These are phyloP conservation scores for Trinorchestia longiramus DNA, from an alignment of 1,140 invertebrate genomes.

Conservation along the genomic window DNA sequence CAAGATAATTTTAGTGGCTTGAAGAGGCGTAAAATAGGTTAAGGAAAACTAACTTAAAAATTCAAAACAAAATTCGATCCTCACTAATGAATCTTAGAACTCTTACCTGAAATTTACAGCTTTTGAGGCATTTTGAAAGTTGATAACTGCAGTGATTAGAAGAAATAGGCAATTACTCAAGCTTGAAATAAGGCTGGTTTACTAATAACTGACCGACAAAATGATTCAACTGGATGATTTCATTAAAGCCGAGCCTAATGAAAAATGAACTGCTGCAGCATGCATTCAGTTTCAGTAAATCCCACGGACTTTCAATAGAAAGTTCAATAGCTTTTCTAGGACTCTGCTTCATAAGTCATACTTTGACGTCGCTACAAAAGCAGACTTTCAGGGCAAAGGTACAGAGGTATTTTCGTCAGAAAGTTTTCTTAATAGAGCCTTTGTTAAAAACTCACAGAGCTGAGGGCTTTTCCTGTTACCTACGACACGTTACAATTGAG, in stretches of 20 bases:
- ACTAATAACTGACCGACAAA: neutral
- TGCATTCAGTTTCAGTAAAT: neutral
- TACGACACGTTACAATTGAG: neutral
- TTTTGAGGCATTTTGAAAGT: too few species aligned
- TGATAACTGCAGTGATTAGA: too few species aligned
- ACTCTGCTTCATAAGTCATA: constrained; percentile 26
- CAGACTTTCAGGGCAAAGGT: neutral
- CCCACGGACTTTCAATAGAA: neutral
- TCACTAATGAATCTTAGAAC: too few species aligned
- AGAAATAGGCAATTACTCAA: too few species aligned
- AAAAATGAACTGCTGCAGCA: neutral
- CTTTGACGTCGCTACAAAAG: constrained; percentile 31
- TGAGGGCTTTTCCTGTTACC: neutral
- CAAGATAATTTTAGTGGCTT: too few species aligned
- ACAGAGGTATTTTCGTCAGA: neutral
- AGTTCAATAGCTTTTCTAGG: neutral
- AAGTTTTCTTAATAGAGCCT: constrained; percentile 4
- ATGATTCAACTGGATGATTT: neutral
- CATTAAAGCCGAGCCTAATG: neutral
- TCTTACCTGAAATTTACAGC: too few species aligned
- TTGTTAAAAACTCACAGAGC: constrained; percentile 30
- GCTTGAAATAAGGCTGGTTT: neutral
- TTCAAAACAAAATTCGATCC: too few species aligned
- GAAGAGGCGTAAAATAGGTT: too few species aligned
- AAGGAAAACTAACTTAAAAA: too few species aligned